Evolutionary conservation across 2,888 invertebrate species (phyloP).

Genomic region (Platycnemis pennipes): DNA sequence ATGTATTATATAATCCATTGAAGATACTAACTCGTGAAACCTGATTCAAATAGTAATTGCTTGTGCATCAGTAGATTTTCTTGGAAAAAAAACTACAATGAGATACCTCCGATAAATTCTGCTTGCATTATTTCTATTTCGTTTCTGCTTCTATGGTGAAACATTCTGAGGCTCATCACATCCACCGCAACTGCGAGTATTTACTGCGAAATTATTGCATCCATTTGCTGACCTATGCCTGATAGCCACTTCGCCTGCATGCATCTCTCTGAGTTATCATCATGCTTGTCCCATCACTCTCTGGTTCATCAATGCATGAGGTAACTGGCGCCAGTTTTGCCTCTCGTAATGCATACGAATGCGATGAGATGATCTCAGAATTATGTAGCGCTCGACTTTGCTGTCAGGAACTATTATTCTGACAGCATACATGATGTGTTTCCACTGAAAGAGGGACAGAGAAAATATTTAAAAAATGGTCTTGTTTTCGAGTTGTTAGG

Average conservation of each 20-base stretch:
- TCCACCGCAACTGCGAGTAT: too few relatives aligned
- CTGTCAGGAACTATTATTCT: not conserved
- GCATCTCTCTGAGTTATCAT: not conserved
- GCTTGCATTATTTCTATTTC: too few relatives aligned
- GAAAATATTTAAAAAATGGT: not conserved
- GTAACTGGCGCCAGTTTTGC: not conserved
- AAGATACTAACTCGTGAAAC: too few relatives aligned
- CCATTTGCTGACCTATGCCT: not conserved
- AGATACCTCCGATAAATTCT: too few relatives aligned
- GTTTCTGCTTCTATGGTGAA: too few relatives aligned
- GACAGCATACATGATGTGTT: not conserved
- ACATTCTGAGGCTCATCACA: too few relatives aligned
- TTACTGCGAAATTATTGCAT: not conserved
- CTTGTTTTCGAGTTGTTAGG: not conserved
- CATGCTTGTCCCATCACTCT: not conserved
- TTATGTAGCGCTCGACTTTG: not conserved
- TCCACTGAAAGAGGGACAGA: not conserved
- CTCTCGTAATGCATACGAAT: slow-evolving; percentile 30
- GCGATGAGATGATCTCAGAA: not conserved
- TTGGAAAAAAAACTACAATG: too few relatives aligned
- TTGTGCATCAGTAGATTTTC: too few relatives aligned
- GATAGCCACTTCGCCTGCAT: not conserved
- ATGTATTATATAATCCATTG: too few relatives aligned
- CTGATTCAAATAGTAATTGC: too few relatives aligned
- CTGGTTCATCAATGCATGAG: not conserved